Evolutionary conservation across 1,140 invertebrate genomes (phyloP).

Genomic region (Brachionus rotundiformis): DNA sequence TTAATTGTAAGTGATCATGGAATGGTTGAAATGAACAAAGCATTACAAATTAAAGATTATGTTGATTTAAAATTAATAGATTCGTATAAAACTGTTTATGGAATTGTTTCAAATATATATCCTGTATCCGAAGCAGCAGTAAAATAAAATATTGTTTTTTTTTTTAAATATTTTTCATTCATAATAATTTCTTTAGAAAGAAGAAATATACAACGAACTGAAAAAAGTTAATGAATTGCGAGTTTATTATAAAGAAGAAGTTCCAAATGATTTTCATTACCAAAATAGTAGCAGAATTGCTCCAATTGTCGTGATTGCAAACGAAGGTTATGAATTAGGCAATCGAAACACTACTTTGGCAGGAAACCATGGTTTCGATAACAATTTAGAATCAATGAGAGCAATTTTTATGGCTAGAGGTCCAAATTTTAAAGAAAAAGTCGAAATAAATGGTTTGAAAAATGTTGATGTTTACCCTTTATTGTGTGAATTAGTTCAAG

Average conservation of each 20-base stretch:
- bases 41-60: not conserved
- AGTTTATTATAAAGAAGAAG: constrained; percentile 68
- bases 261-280: constrained; percentile 68
- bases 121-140: not conserved
- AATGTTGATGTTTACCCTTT: constrained; percentile 43
- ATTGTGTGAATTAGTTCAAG: not conserved
- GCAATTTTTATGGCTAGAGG: constrained; percentile 56
- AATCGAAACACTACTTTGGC: constrained; percentile 56
- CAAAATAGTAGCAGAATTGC: constrained; percentile 47
- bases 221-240: constrained; percentile 64
- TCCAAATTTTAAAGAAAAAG: constrained; percentile 17
- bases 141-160: not conserved
- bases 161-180: constrained; percentile 55
- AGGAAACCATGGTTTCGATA: constrained; percentile 66
- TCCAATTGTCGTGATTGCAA: constrained; percentile 9
- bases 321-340: constrained; percentile 36
- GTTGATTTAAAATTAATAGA: not conserved
- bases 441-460: constrained; percentile 9
- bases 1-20: constrained; percentile 51
- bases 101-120: constrained; percentile 47
- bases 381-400: constrained; percentile 67
- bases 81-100: constrained; percentile 15
- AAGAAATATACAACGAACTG: constrained; percentile 67
- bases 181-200: constrained; percentile 60
- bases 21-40: constrained; percentile 38